Evolutionary conservation across 2,888 invertebrate genomes (phyloP), one percentile per base, ranked within the genome.

Genomic region (Phengaris arion): DNA sequence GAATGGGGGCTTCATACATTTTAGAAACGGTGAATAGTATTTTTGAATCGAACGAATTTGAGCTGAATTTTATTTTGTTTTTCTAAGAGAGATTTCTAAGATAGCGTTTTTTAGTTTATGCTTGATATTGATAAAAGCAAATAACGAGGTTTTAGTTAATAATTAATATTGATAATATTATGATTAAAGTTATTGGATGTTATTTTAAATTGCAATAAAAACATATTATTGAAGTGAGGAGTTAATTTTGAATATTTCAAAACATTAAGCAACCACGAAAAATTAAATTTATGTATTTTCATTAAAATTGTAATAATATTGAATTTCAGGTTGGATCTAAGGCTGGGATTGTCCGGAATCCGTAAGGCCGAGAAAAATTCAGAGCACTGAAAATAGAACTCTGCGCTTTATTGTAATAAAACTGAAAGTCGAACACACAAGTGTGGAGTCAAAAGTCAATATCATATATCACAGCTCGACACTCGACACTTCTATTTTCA

Each of bases 11-110:
- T 59, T 64, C 45, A 13, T 64, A 64, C 59, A 64, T 35, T 45
- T 45, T 64, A 64, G 64, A 64, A 64, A 12, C 64, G 12, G 6
- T 64, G 64, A 64, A 64, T 64, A 64, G 12, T 35, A 64, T 45
- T 35, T 35, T 35, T 64, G 64, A 64, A 35, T 64, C 45, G 35
- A 64, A 12, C 64, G 35, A 35, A 35, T 35, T 64, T 45, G 35
- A 64, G 64, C 5, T 35, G 64, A 64, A 35, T 64, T 64, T 64
- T 6, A 64, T 64, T 35, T 45, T 64, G 64, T 45, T 35, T 45
- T 64, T 64, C 64, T 35, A 64, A 64, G 64, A 3, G 35, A 35
- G 35, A 35, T 64, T 10, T 64, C 22, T 22, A 22, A 22, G 22
- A 22, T 22, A 22, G 22, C 22, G 22, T 22, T 59, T 59, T 59